Evolutionary conservation across 1,140 invertebrate genomes (phyloP), one percentile per base, ranked within the genome.

Genomic region (Drosophila micromelanica): DNA sequence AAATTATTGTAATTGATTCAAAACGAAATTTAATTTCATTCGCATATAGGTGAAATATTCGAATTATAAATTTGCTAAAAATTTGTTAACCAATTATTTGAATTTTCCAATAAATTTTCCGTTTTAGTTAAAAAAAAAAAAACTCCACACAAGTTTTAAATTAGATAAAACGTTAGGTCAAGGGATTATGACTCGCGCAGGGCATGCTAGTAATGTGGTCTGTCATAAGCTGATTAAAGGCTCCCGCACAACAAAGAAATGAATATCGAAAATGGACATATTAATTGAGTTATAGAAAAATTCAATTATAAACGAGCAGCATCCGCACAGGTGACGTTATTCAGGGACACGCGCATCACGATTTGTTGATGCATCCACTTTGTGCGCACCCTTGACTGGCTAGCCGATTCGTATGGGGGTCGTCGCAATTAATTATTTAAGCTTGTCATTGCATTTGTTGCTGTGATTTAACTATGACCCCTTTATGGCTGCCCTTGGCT

Each of bases 351-450:
- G 43, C 37, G 20, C 40, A 13, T 56, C 49, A 62, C 32, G 23
- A 40, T 62, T 35, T 64, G 61, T 59, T 59, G 46, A 42, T 38
- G 35, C 62, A 35, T 55, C 27, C 43, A 38, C 60, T 52, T 48
- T 69, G 20, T 52, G 23, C 46, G 23, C 46, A 72, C 61, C 62
- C 67, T 61, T 69, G 57, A 61, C 65, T 69, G 57, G 45, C 37
- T 17, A 30, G 60, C 35, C 45, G 40, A 43, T 37, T 67, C 52
- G 56, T 30, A 81, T 69, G 48, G 38, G 62, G 70, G 70, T 62
- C 57, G 35, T 27, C 42, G 37, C 49, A 69, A 85, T 85, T 85
- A 85, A 85, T 85, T 86, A 86, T 86, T 80, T 86, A 86, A 77
- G 75, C 73, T 62, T 75, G 64, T 71, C 68, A 78, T 78, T 82